These are phyloP conservation scores for Napeogenes sylphis DNA, from an alignment of 2,888 invertebrate species.

Conservation along the genomic window DNA sequence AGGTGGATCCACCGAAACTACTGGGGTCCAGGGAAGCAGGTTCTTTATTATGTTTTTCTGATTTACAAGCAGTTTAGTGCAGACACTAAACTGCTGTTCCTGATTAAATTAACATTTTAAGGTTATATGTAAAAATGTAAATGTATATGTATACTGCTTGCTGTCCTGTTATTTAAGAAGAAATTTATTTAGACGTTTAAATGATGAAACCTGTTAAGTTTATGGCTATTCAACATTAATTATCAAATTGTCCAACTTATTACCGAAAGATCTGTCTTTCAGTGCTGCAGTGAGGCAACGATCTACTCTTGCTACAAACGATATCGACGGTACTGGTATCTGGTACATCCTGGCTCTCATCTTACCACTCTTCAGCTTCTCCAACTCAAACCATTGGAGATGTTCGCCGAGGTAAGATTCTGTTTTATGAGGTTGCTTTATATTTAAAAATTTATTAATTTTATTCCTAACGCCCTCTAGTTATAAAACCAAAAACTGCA, in stretches of 20 bases:
- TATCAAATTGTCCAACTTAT: too few relatives aligned
- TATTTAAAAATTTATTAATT: background rate
- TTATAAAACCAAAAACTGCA: background rate
- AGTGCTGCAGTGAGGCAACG: slow-evolving; percentile 42
- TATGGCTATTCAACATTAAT: too few relatives aligned
- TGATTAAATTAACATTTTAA: too few relatives aligned
- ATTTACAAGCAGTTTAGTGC: background rate
- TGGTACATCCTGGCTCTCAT: slow-evolving; percentile 55
- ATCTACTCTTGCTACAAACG: slow-evolving; percentile 32
- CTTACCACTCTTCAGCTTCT: slow-evolving; percentile 48
- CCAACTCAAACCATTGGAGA: slow-evolving; percentile 40
- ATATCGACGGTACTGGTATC: slow-evolving; percentile 32
- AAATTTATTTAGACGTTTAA: too few relatives aligned
- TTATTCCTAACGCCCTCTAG: slow-evolving; percentile 32
- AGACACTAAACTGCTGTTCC: background rate
- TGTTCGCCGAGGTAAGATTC: slow-evolving; percentile 49
- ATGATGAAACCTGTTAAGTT: too few relatives aligned
- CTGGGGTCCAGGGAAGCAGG: slow-evolving; percentile 44
- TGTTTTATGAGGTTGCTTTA: background rate
- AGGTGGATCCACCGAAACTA: slow-evolving; percentile 36
- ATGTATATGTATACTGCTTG: too few relatives aligned
- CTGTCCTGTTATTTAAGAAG: too few relatives aligned
- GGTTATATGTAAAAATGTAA: too few relatives aligned
- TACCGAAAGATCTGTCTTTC: slow-evolving; percentile 8
- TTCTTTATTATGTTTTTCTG: slow-evolving; percentile 23